Base-by-base conservation (phyloP, 2,113 vertebrate species). In the Anhinga anhinga region DNA sequence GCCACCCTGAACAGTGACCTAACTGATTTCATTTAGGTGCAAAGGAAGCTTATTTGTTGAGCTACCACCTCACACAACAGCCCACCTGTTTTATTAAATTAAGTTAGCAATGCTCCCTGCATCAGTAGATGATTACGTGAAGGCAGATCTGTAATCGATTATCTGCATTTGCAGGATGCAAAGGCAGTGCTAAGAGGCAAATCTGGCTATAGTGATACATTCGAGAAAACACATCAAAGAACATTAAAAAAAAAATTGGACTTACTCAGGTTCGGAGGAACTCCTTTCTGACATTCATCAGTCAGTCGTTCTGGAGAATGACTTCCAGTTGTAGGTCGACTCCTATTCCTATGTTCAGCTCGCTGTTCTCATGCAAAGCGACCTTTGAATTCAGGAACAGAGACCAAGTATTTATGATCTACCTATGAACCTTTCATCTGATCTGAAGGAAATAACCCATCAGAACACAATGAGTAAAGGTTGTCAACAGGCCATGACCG, bases 371-470 rank as follows among this genome's bases (percentile, higher is more conserved):
- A 84, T 14, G 21, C 45, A 92, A 76, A 82, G 38, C 0, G 74
- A 98, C 96, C 98, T 98, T 98, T 98, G 98, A 77, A 74, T 96
- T 86, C 74, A 90, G 89, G 84, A 95, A 93, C 88, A 86, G 70
- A 93, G 85, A 90, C 56, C 42, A 86, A 91, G 94, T 91, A 93
- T 97, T 98, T 98, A 97, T 93, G 97, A 95, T 88, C 76, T 82
- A 89, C 93, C 88, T 93, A 72, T 81, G 91, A 97, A 97, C 96
- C 23, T 89, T 91, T 85, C 87, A 49, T 56, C 86, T 79, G 34
- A 92, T 72, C 36, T 94, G 74, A 67, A 96, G 83, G 83, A 88
- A 95, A 72, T 67, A 95, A 84, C 34, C 30, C 58, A 86, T 63
- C 47, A 66, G 42, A 86, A 80, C 13, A 81, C 38, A 44, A 56